Evolutionary conservation across 2,888 invertebrate species (phyloP).

Genomic region (Crematogaster levior): DNA sequence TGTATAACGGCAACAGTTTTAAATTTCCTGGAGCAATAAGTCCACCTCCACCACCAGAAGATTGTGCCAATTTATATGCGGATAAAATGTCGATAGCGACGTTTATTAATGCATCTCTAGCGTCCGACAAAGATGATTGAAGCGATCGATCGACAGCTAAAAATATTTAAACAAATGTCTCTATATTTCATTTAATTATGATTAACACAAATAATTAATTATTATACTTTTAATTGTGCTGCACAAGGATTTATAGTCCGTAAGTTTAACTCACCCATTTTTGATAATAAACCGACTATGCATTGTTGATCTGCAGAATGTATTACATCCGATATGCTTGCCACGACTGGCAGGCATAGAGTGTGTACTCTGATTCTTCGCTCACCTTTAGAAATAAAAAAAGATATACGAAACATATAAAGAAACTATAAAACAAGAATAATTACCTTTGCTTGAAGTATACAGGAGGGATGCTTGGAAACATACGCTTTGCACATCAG

Average conservation of each 20-base stretch:
- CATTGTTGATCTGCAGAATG: slow-evolving; percentile 97
- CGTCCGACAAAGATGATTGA: slow-evolving; percentile 95
- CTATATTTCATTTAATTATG: neutral
- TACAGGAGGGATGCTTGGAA: slow-evolving; percentile 99
- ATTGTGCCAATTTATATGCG: slow-evolving; percentile 89
- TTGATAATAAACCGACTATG: slow-evolving; percentile 95
- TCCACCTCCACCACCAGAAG: slow-evolving; percentile 86
- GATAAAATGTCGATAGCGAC: slow-evolving; percentile 96
- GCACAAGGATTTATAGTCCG: neutral
- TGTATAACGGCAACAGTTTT: slow-evolving; percentile 94
- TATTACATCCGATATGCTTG: slow-evolving; percentile 94
- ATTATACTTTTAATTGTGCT: slow-evolving; percentile 3
- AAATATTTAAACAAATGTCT: slow-evolving; percentile 5
- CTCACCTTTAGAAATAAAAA: slow-evolving; percentile 89
- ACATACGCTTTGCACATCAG: slow-evolving; percentile 95
- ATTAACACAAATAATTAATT: slow-evolving; percentile 1
- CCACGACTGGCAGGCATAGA: slow-evolving; percentile 95
- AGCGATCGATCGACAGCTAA: slow-evolving; percentile 96
- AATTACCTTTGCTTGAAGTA: slow-evolving; percentile 94
- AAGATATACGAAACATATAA: neutral
- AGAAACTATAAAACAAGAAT: neutral
- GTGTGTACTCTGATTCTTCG: slow-evolving; percentile 99
- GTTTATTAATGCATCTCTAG: slow-evolving; percentile 98
- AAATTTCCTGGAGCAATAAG: slow-evolving; percentile 93
- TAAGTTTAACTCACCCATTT: slow-evolving; percentile 93